Base-by-base conservation (phyloP, 2,113 vertebrate genomes). In the Rhinoptilus africanus region DNA sequence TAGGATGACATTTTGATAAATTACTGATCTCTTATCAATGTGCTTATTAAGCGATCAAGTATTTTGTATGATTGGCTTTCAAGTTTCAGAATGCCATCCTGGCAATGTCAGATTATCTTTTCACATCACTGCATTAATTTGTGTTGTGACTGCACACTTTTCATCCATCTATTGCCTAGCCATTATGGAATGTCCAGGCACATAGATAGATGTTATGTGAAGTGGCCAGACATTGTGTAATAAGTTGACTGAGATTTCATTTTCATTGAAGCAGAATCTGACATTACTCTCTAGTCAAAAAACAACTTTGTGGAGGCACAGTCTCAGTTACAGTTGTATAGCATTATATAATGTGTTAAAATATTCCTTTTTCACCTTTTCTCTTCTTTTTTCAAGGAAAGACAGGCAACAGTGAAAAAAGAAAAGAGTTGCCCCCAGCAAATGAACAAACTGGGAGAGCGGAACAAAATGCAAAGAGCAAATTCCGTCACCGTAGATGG, bases 401-500 rank as follows among this genome's bases (percentile, higher is more conserved):
- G 98, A 80, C 99, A 99, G 96, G 95, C 99, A 30, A 99, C 99
- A 5, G 89, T 99, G 95, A 99, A 99, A 97, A 99, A 99, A 71
- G 99, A 99, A 91, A 99, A 98, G 60, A 89, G 89, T 83, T 87
- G 92, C 54, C 96, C 97, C 5, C 98, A 98, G 97, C 93, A 98
- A 97, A 89, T 98, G 85, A 96, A 99, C 97, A 98, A 99, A 97
- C 97, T 98, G 35, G 97, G 95, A 95, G 98, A 99, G 75, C 94
- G 98, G 82, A 99, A 97, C 86, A 99, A 99, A 97, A 99, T 99
- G 98, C 99, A 99, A 94, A 98, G 99, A 97, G 99, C 99, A 63
- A 99, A 99, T 96, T 99, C 99, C 0, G 98, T 99, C 69, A 99
- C 99, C 0, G 97, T 99, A 77, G 99, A 99, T 76, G 99, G 99